Evolutionary conservation across 2,888 invertebrate species (phyloP), one percentile per base, ranked within the genome.

Genomic region (Rhodophaea formosa): DNA sequence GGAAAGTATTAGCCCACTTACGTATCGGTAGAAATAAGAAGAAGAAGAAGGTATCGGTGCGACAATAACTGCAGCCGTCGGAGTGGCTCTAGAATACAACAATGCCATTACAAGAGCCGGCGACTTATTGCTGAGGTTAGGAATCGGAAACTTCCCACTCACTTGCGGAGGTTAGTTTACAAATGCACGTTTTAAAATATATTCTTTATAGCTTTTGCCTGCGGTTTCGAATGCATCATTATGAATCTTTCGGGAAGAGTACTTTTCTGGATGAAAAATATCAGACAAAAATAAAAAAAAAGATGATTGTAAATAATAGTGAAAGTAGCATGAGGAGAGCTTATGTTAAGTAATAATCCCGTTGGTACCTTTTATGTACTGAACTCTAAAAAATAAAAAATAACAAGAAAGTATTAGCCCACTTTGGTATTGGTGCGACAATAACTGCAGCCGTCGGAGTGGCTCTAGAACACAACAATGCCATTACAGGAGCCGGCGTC

Each of bases 81-180:
- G 79, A 82, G 68, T 64, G 67, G 65, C 62, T 58, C 62, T 60
- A 69, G 79, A 79, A 86, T 85, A 87, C 82, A 85, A 86, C 80
- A 86, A 86, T 84, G 81, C 86, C 84, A 86, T 86, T 86, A 86
- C 77, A 71, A 73, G 71, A 30, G 30, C n/a, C n/a, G 30, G 30
- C 29, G 14, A 59, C 62, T 62, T 64, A 64, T 80, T 79, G 71
- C 74, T 70, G 77, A 80, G 74, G 80, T 80, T 71, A 75, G 74
- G 72, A 77, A 77, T 79, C 74, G 77, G 69, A 23, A 77, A 77
- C 70, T 79, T 77, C 64, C 67, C 67, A 68, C 70, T 67, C 64
- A 69, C 70, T 71, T 67, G 60, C 59, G 60, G 63, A 69, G 23
- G 17, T n/a, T 12, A 23, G 12, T 47, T 23, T n/a, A 17, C 29